Evolutionary conservation across 1,140 invertebrate species (phyloP).

Genomic region (Halyomorpha halys): DNA sequence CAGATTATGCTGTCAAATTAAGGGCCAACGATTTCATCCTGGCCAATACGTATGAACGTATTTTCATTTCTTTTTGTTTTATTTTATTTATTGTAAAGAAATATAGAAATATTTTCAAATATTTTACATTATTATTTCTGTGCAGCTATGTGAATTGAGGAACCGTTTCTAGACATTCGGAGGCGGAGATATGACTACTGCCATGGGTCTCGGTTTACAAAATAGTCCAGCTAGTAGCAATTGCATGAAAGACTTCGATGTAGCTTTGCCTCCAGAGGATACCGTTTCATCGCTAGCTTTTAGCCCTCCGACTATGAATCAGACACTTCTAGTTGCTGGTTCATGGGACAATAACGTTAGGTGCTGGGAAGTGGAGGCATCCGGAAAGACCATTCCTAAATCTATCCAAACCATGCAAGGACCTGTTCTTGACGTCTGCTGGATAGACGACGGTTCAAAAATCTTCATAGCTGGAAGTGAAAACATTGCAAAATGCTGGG

Average conservation of each 20-base stretch:
- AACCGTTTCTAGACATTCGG: too few relatives aligned
- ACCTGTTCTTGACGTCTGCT: conserved; percentile 87
- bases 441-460: conserved; percentile 87
- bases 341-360: conserved; percentile 94
- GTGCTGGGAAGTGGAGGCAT: conserved; percentile 93
- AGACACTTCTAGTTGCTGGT: conserved; percentile 88
- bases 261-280: conserved; percentile 90
- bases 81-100: too few relatives aligned
- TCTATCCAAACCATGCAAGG: conserved; percentile 91
- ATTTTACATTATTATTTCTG: too few relatives aligned
- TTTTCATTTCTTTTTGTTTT: too few relatives aligned
- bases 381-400: conserved; percentile 88
- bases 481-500: conserved; percentile 97
- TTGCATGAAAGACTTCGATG: conserved; percentile 78
- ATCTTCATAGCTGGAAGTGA: conserved; percentile 96
- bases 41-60: too few relatives aligned
- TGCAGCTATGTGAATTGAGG: too few relatives aligned
- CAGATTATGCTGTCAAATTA: too few relatives aligned
- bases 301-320: conserved; percentile 72
- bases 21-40: too few relatives aligned
- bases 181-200: too few relatives aligned
- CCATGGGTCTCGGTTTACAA: too few relatives aligned
- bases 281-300: conserved; percentile 88
- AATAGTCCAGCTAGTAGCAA: conserved; percentile 27
- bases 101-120: too few relatives aligned